Conservation (phyloP, 2,888 invertebrate genomes). For the Zhengitettix transpicula region DNA sequence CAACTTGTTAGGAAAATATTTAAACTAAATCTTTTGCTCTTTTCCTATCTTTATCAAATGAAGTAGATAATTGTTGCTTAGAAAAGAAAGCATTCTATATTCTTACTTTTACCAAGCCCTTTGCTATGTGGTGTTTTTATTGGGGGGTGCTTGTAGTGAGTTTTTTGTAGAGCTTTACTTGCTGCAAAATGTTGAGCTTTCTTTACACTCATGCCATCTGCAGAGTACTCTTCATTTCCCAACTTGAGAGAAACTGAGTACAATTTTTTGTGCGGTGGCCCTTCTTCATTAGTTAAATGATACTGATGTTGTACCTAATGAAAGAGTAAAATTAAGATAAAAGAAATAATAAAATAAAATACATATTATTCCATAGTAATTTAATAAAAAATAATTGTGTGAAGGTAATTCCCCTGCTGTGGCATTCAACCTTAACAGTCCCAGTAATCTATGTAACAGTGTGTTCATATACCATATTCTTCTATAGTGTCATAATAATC, state of each 20-base stretch:
- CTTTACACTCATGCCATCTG: constrained; percentile 90
- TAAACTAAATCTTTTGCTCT: no score
- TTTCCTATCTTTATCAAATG: no score
- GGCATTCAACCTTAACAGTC: no score
- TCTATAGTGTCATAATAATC: no score
- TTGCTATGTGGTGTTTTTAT: constrained; percentile 34
- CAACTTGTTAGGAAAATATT: no score
- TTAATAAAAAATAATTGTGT: neutral
- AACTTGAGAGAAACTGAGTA: constrained; percentile 90
- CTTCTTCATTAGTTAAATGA: constrained; percentile 85
- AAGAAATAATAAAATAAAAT: neutral
- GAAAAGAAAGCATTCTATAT: neutral
- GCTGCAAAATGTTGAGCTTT: constrained; percentile 97
- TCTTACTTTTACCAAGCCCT: constrained; percentile 21
- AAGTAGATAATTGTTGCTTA: neutral
- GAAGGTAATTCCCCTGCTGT: neutral
- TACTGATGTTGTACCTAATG: constrained; percentile 88
- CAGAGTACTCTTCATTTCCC: constrained; percentile 73
- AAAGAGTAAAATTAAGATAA: constrained; percentile 5
- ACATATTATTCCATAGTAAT: neutral
- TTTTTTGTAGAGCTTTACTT: constrained; percentile 66
- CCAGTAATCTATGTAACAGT: no score
- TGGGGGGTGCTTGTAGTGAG: constrained; percentile 70
- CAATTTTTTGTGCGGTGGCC: constrained; percentile 94
- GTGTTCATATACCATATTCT: no score